These are phyloP conservation scores for Columba livia DNA, from an alignment of 2,113 vertebrate species.

Conservation along the genomic window DNA sequence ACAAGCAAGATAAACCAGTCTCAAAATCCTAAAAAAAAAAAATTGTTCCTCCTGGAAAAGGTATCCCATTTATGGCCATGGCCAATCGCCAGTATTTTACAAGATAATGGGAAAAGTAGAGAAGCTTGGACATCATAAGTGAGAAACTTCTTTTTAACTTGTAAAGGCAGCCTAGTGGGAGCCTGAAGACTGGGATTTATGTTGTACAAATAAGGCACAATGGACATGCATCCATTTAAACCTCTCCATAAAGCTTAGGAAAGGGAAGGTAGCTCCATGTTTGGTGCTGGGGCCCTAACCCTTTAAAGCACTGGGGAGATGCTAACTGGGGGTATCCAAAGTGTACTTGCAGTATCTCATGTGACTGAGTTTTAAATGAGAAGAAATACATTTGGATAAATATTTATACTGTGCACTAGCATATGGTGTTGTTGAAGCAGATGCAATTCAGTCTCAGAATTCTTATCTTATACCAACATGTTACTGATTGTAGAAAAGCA, in stretches of 20 bases:
- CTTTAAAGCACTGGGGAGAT: not conserved
- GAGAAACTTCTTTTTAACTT: not conserved
- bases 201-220: not conserved
- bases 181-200: not conserved
- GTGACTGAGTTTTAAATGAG: constrained; percentile 21
- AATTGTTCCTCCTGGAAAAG: not conserved
- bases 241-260: not conserved
- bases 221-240: not conserved
- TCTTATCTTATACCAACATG: constrained; percentile 33
- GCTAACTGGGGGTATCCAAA: not conserved
- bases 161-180: not conserved
- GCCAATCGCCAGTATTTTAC: not conserved
- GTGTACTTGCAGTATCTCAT: not conserved
- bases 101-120: not conserved
- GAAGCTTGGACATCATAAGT: not conserved
- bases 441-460: constrained; percentile 40
- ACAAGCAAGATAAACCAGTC: not conserved
- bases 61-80: not conserved
- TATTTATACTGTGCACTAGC: constrained; percentile 55
- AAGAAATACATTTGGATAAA: constrained; percentile 44
- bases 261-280: not conserved
- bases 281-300: not conserved
- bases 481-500: constrained; percentile 38
- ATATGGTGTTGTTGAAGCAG: constrained; percentile 55
- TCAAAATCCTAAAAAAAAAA: not conserved